Conservation (phyloP, 2,113 vertebrate species). For the Myanophis thanlyinensis region DNA sequence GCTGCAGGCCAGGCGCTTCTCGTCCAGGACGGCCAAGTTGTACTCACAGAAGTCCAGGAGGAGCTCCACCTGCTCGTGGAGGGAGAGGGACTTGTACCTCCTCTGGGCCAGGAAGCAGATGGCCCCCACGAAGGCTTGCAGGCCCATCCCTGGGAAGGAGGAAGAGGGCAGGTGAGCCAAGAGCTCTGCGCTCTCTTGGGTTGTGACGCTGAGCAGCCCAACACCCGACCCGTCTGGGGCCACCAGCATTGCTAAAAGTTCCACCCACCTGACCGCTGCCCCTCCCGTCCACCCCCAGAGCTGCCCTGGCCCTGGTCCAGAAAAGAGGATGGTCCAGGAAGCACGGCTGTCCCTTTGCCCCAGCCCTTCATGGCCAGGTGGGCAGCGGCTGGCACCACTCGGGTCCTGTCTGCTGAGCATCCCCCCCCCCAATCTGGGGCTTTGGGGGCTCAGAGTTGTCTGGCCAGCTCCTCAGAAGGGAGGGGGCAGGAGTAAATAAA, state of each 20-base stretch:
- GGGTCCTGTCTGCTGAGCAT: not conserved
- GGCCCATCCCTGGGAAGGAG: constrained; percentile 83
- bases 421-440: too few relatives aligned
- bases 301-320: too few relatives aligned
- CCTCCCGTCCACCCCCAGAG: not conserved
- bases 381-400: not conserved
- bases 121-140: constrained; percentile 91
- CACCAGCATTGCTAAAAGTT: not conserved
- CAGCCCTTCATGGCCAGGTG: not conserved
- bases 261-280: too few relatives aligned
- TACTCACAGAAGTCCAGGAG: constrained; percentile 84
- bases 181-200: accelerated
- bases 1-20: constrained; percentile 74
- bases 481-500: not conserved
- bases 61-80: constrained; percentile 78
- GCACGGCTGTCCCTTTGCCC: not conserved
- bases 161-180: constrained; percentile 1
- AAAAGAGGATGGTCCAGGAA: not conserved
- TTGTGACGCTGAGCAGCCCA: not conserved
- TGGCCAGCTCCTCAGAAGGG: not conserved
- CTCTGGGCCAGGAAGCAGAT: constrained; percentile 87
- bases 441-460: too few relatives aligned
- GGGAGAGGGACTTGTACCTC: constrained; percentile 78
- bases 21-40: constrained; percentile 75
- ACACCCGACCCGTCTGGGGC: accelerated